Evolutionary conservation across 1,140 invertebrate species (phyloP).

Genomic region (Lasioglossum baleicum): DNA sequence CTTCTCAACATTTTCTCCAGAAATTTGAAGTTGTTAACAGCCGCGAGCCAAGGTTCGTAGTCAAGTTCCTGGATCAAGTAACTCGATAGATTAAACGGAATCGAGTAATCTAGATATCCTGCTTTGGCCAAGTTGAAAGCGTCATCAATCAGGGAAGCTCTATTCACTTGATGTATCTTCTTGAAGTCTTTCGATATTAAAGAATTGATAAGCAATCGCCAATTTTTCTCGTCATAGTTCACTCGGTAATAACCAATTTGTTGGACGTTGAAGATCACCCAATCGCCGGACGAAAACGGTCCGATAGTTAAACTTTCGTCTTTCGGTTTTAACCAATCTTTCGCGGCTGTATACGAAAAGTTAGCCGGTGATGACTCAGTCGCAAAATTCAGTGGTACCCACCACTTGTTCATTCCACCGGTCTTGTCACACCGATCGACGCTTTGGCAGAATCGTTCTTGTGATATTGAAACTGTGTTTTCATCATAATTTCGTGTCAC

Average conservation of each 20-base stretch:
- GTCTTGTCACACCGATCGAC: background rate
- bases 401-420: constrained; percentile 64
- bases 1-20: constrained; percentile 68
- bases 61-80: constrained; percentile 81
- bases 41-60: constrained; percentile 82
- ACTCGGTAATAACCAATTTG: constrained; percentile 80
- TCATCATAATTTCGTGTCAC: constrained; percentile 28
- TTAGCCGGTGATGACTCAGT: constrained; percentile 55
- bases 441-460: constrained; percentile 54
- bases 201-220: constrained; percentile 75
- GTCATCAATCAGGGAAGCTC: constrained; percentile 84
- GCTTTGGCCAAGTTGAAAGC: constrained; percentile 81
- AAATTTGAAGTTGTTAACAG: constrained; percentile 67
- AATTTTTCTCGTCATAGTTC: constrained; percentile 81
- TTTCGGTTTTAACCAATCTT: constrained; percentile 76
- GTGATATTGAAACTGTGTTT: background rate
- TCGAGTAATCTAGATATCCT: constrained; percentile 73
- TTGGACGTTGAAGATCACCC: constrained; percentile 80
- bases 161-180: constrained; percentile 77
- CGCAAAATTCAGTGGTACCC: constrained; percentile 74
- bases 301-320: constrained; percentile 24
- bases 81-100: constrained; percentile 78
- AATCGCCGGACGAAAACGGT: constrained; percentile 60
- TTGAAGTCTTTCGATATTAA: constrained; percentile 62
- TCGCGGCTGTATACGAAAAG: constrained; percentile 64